These are phyloP conservation scores for Xenops minutus DNA, from an alignment of 2,797 vertebrate genomes.

Conservation along the genomic window DNA sequence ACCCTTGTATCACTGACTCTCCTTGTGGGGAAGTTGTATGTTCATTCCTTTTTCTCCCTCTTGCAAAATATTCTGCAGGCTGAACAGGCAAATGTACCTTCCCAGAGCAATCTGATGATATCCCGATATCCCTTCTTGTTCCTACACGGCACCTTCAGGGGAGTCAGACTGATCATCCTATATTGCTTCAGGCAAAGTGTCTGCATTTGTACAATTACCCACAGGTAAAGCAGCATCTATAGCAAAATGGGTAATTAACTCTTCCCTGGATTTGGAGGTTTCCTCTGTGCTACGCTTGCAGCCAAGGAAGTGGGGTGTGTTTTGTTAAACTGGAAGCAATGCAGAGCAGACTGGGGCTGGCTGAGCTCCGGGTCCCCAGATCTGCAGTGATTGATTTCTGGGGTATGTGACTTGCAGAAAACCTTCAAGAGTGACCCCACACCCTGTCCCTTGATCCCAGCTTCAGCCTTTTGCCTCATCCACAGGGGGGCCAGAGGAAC, in stretches of 20 bases:
- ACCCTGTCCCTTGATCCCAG: background rate
- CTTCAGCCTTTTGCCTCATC: rapidly evolving
- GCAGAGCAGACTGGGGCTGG: background rate
- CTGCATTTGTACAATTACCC: background rate
- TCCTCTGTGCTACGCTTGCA: background rate
- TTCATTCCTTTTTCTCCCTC: background rate
- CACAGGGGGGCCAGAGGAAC: background rate
- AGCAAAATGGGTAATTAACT: background rate
- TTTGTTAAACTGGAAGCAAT: background rate
- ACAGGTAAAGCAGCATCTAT: background rate
- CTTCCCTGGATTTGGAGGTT: background rate
- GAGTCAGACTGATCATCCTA: background rate
- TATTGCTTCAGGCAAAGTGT: background rate
- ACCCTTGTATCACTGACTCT: background rate
- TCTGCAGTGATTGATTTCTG: background rate
- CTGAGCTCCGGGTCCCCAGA: background rate
- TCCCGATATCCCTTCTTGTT: background rate
- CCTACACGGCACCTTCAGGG: background rate
- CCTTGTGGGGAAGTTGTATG: background rate
- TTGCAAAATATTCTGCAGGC: background rate
- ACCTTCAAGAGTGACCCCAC: background rate
- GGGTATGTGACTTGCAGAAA: background rate
- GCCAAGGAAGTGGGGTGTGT: background rate
- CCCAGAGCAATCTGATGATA: background rate
- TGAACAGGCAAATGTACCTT: background rate